These are phyloP conservation scores for Andrena trimmerana DNA, from an alignment of 2,888 invertebrate species.

Conservation along the genomic window DNA sequence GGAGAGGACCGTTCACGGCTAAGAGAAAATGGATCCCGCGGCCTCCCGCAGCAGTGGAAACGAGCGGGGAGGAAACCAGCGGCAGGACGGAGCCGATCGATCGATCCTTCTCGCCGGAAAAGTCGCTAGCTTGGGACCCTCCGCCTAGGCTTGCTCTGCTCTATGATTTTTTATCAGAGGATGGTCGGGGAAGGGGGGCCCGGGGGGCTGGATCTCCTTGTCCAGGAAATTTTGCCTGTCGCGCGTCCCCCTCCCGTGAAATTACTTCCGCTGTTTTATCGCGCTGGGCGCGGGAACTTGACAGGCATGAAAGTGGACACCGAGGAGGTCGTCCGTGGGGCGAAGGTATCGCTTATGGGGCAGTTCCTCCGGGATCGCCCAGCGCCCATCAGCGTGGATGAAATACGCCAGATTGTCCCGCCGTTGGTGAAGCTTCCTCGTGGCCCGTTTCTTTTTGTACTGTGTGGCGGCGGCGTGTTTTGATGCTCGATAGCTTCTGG, in stretches of 20 bases:
- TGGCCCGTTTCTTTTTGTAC: neutral
- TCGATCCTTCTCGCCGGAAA: slow-evolving; percentile 66
- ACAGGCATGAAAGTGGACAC: slow-evolving; percentile 27
- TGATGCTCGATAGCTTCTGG: too few relatives aligned
- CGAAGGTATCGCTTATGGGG: neutral
- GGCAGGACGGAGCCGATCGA: slow-evolving; percentile 65
- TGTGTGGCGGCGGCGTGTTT: neutral
- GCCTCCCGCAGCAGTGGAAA: slow-evolving; percentile 9
- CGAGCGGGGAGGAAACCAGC: slow-evolving; percentile 41
- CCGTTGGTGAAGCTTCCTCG: neutral
- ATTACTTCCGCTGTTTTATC: slow-evolving; percentile 41
- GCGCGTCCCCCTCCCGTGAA: slow-evolving; percentile 12
- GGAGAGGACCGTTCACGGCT: slow-evolving; percentile 14
- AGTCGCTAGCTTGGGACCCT: slow-evolving; percentile 29
- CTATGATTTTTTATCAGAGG: slow-evolving; percentile 21
- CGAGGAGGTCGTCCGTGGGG: neutral
- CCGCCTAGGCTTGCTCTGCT: neutral
- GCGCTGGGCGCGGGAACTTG: neutral
- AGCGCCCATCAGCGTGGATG: neutral
- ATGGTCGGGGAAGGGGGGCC: neutral
- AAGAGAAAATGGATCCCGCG: slow-evolving; percentile 33
- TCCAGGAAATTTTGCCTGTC: slow-evolving; percentile 34
- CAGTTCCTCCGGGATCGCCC: neutral
- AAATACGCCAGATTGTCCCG: neutral
- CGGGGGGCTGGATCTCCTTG: neutral